Conservation (phyloP, 2,888 invertebrate genomes). For the Anarsia innoxiella region DNA sequence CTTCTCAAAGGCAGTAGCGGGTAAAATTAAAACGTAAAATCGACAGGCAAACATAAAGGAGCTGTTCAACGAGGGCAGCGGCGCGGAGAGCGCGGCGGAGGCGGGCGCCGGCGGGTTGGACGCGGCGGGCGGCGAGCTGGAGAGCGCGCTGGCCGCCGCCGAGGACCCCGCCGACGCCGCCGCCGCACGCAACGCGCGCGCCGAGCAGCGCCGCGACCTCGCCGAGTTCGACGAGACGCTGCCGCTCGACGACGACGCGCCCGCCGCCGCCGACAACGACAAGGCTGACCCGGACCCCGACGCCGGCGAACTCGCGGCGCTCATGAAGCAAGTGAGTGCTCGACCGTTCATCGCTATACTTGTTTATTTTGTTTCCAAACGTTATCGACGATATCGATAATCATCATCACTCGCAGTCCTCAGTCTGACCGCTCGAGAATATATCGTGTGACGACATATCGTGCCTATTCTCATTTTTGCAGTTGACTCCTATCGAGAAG, state of each 20-base stretch:
- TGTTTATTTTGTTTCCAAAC: too few species aligned
- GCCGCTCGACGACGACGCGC: constrained; percentile 83
- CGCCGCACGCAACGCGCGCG: constrained; percentile 91
- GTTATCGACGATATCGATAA: too few species aligned
- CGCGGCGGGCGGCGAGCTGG: constrained; percentile 72
- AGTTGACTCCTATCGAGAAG: constrained; percentile 95
- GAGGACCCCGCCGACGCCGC: constrained; percentile 97
- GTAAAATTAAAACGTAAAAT: too few species aligned
- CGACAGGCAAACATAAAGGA: constrained; percentile 93
- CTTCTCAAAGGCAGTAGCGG: too few species aligned
- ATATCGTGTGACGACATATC: too few species aligned
- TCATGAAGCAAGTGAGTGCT: constrained; percentile 44
- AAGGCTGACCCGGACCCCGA: constrained; percentile 7
- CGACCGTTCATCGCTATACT: too few species aligned
- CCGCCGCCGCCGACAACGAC: constrained; percentile 63
- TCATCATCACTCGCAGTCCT: too few species aligned
- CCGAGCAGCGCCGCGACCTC: constrained; percentile 91
- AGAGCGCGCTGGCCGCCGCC: constrained; percentile 90
- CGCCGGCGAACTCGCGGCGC: constrained; percentile 35
- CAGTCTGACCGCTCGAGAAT: too few species aligned
- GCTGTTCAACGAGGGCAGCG: constrained; percentile 87
- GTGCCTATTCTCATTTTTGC: too few species aligned
- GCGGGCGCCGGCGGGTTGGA: constrained; percentile 44
- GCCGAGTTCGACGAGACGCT: constrained; percentile 97
- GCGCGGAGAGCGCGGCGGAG: constrained; percentile 71